Conservation (phyloP, 2,113 vertebrate genomes). For the Stomatorhinus ivindoensis region DNA sequence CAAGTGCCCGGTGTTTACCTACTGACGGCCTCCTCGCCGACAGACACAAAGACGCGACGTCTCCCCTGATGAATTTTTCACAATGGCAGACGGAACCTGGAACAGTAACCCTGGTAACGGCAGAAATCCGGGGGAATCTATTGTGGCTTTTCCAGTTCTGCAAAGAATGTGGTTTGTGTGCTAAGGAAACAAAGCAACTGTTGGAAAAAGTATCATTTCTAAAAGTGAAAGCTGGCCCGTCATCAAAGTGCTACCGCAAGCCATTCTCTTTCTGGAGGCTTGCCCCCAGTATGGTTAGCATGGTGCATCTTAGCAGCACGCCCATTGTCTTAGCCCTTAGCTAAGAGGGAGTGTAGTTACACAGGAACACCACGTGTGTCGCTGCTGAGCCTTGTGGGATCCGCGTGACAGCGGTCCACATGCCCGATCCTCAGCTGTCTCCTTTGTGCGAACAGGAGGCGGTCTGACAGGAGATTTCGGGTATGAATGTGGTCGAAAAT, state of each 20-base stretch:
- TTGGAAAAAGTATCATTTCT: not conserved
- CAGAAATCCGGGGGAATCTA: not conserved
- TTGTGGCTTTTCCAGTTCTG: not conserved
- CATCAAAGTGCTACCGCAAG: not conserved
- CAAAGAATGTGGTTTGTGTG: too few relatives aligned
- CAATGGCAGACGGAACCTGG: not conserved
- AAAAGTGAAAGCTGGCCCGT: not conserved
- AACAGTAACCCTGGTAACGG: not conserved
- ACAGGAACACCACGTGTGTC: not conserved
- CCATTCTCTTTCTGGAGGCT: not conserved
- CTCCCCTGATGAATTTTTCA: not conserved
- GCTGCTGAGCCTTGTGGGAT: not conserved
- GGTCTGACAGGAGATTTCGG: not conserved
- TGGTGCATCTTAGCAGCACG: not conserved
- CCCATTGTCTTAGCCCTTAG: not conserved
- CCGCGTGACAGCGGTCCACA: too few relatives aligned
- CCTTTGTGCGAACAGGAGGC: not conserved
- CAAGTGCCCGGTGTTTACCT: not conserved
- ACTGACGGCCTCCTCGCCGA: not conserved
- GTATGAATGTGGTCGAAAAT: not conserved
- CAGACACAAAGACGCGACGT: not conserved
- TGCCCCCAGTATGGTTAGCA: not conserved
- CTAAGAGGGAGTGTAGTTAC: not conserved
- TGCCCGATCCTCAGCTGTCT: not conserved
- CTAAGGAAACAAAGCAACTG: not conserved